A percentile compares a stretch with the other conserved stretches of the same genome.
phyloP scores from a whole-genome alignment of 2,113 vertebrate species.

The Haemorhous mexicanus region DNA sequence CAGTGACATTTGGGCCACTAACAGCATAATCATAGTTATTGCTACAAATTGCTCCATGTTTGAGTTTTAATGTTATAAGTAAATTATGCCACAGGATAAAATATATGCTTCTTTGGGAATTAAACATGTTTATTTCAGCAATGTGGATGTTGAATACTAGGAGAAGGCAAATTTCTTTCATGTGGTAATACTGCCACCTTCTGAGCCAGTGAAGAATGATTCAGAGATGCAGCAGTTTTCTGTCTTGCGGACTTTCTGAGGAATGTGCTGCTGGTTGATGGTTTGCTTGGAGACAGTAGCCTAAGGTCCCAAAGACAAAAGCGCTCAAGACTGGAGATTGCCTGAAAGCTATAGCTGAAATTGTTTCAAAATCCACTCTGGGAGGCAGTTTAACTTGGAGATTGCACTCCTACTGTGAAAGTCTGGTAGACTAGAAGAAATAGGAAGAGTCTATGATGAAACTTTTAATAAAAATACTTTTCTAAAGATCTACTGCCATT shows the following conservation, averaged over 20 bases:
- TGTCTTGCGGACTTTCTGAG: neutral
- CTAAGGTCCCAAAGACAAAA: constrained; percentile 44
- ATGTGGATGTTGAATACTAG: constrained; percentile 12
- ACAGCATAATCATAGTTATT: constrained; percentile 79
- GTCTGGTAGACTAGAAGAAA: constrained; percentile 32
- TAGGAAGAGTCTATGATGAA: constrained; percentile 30
- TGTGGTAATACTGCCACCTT: constrained; percentile 93
- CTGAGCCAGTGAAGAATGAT: constrained; percentile 76
- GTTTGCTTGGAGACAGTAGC: neutral
- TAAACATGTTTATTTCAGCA: constrained; percentile 80
- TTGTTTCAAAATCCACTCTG: constrained; percentile 22
- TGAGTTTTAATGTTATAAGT: constrained; percentile 83
- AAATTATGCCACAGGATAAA: constrained; percentile 81
- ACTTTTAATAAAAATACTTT: constrained; percentile 25
- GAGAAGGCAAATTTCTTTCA: constrained; percentile 58
- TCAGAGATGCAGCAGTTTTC: neutral
- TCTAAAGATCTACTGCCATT: neutral
- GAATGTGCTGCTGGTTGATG: neutral
- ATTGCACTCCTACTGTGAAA: constrained; percentile 40
- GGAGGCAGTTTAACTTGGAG: neutral
- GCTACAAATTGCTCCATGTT: constrained; percentile 80
- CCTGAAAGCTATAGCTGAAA: constrained; percentile 41
- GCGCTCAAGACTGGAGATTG: neutral
- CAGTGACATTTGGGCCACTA: constrained; percentile 77
- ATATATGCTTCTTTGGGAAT: constrained; percentile 79